A percentile compares a stretch with the other conserved stretches of the same genome.
Conservation (phyloP, 2,113 vertebrate species). For the Chloebia gouldiae region DNA sequence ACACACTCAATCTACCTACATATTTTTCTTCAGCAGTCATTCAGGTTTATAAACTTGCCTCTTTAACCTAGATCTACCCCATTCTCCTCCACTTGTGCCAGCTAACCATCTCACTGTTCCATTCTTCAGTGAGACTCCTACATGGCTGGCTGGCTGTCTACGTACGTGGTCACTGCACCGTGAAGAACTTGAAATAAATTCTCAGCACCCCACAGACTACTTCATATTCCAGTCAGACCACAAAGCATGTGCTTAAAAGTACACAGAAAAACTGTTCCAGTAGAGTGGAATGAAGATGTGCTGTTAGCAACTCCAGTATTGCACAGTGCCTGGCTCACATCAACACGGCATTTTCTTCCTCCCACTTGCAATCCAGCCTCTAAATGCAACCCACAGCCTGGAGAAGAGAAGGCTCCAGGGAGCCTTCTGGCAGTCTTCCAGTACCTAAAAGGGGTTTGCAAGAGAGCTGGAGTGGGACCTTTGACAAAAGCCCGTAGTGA, state of each 20-base stretch:
- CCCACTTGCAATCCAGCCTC: background rate
- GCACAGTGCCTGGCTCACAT: background rate
- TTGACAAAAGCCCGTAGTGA: background rate
- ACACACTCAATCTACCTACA: background rate
- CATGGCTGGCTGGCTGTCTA: background rate
- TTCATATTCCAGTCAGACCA: background rate
- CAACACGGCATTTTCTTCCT: background rate
- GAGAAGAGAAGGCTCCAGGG: background rate
- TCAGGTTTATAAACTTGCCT: background rate
- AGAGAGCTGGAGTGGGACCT: background rate
- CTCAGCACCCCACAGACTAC: background rate
- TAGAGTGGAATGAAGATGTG: background rate
- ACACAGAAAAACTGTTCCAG: background rate
- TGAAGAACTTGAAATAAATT: background rate
- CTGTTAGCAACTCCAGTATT: background rate
- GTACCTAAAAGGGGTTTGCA: background rate
- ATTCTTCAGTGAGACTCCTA: background rate
- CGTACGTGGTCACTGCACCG: accelerated
- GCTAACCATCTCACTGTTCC: background rate
- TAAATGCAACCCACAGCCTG: background rate
- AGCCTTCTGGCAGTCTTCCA: background rate
- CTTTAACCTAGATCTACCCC: background rate
- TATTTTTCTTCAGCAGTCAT: background rate
- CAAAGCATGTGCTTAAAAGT: background rate
- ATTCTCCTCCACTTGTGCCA: background rate